These are phyloP conservation scores for Halyomorpha halys DNA, from an alignment of 1,140 invertebrate species.

Conservation along the genomic window DNA sequence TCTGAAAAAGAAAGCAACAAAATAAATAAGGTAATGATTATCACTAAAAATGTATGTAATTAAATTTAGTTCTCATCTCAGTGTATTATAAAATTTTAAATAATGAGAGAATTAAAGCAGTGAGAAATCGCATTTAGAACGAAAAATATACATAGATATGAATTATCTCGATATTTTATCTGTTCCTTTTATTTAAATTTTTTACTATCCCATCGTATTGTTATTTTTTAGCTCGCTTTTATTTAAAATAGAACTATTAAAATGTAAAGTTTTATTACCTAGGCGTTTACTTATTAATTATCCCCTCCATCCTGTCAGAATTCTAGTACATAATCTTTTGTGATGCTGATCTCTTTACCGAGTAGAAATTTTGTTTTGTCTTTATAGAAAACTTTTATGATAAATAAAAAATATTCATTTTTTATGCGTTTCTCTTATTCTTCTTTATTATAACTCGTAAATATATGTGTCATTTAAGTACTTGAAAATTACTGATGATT, in stretches of 20 bases:
- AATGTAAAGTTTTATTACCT: too few species aligned
- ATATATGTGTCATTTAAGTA: too few species aligned
- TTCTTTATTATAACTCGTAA: not conserved
- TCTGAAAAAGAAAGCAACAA: not conserved
- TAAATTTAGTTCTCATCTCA: constrained; percentile 7
- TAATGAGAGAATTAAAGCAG: not conserved
- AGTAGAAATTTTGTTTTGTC: not conserved
- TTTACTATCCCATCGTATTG: too few species aligned
- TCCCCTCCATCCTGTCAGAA: too few species aligned
- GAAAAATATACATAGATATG: constrained; percentile 7
- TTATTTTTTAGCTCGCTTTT: too few species aligned
- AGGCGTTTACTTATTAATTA: too few species aligned
- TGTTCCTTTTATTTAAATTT: constrained; percentile 6
- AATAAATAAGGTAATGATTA: too few species aligned
- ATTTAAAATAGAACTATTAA: too few species aligned
- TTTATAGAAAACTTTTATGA: constrained; percentile 15
- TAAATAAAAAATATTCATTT: not conserved
- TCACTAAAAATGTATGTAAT: not conserved
- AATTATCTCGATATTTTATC: not conserved
- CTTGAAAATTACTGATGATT: too few species aligned
- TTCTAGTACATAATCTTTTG: not conserved
- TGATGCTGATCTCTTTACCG: constrained; percentile 14
- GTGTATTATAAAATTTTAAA: constrained; percentile 12
- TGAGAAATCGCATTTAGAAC: constrained; percentile 15
- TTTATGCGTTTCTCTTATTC: not conserved